Percentiles rank a stretch among this genome's conserved stretches.
Evolutionary conservation across 2,888 invertebrate species (phyloP).

Genomic region (Drosophila histrio): DNA sequence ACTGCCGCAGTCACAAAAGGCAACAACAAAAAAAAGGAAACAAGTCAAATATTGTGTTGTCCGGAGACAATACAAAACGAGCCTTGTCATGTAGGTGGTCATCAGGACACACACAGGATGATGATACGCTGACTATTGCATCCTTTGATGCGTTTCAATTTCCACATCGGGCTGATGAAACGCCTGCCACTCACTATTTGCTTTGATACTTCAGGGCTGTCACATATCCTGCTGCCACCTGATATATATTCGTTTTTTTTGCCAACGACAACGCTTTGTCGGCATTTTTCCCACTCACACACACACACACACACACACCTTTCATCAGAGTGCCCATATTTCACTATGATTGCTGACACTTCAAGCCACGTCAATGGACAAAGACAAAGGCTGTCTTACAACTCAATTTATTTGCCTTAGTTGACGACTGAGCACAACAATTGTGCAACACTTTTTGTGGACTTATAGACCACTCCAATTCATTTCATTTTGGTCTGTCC

Average conservation of each 20-base stretch:
- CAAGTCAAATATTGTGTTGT: slow-evolving; percentile 13
- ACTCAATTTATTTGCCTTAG: slow-evolving; percentile 71
- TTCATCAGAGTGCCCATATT: slow-evolving; percentile 51
- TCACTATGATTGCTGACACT: slow-evolving; percentile 72
- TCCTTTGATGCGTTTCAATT: slow-evolving; percentile 63
- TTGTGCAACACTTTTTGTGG: slow-evolving; percentile 54
- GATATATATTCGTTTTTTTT: background rate
- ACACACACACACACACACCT: slow-evolving; percentile 1
- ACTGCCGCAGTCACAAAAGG: slow-evolving; percentile 33
- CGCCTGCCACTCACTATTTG: slow-evolving; percentile 42
- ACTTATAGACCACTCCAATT: slow-evolving; percentile 34
- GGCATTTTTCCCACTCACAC: background rate
- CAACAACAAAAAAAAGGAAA: slow-evolving; percentile 14
- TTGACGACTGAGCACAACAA: slow-evolving; percentile 22
- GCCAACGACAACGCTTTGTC: background rate
- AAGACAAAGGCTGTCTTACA: slow-evolving; percentile 51
- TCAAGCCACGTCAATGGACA: slow-evolving; percentile 62
- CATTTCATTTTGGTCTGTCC: slow-evolving; percentile 30
- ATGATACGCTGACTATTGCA: slow-evolving; percentile 51
- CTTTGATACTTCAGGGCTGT: slow-evolving; percentile 53
- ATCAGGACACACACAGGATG: slow-evolving; percentile 8
- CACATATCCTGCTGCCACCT: slow-evolving; percentile 45
- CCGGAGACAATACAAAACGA: slow-evolving; percentile 12
- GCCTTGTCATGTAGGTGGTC: background rate
- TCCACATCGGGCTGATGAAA: slow-evolving; percentile 60